Base-by-base conservation (phyloP, 2,113 vertebrate genomes). In the Entelurus aequoreus region DNA sequence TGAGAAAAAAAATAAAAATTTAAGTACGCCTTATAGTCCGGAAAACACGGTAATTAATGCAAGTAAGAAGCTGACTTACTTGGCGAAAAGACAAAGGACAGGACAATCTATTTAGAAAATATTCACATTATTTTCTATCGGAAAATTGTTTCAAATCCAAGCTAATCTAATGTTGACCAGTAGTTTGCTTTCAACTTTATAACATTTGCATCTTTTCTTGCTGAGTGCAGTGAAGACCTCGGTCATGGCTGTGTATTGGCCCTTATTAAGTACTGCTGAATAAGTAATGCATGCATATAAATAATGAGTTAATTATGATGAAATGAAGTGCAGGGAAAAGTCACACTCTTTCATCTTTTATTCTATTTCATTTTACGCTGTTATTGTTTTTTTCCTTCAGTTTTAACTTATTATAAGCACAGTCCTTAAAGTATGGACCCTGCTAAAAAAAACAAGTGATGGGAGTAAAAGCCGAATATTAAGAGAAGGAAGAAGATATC, bases 381-480 rank as follows among this genome's bases (percentile, higher is more conserved):
- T 40, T 55, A 7, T 15, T 5, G 7, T 13, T 3, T 40, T 40
- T 13, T 3, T 40, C 40, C 40, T 55, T 4, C 36, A 38, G 35
- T 38, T n/a, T 55, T 13, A 7, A 35, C 7, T 15, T 8, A 51
- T 51, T 51, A 28, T 8, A 51, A 21, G 50, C 19, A 51, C 9
- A 51, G 50, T 60, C 49, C 3, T 4, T 1, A 53, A 54, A 75
- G 57, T 44, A 71, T 51, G 52, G 59, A 58, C 54, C 51, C 58
- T 5, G 36, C 67, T 68, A 16, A 40, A 63, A 72, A 42, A 72
- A 69, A 75, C 54, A 60, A 28, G 28, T 28, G 28, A 64, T 42
- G 8, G 54, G 49, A 69, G 60, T 60, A 38, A 49, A 66, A 55
- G 71, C 8, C 8, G 54, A 54, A 56, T 68, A 65, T 65, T 63